phyloP scores from a whole-genome alignment of 37 sponge, comb jelly and placozoan species.

The Geodia barretti region DNA sequence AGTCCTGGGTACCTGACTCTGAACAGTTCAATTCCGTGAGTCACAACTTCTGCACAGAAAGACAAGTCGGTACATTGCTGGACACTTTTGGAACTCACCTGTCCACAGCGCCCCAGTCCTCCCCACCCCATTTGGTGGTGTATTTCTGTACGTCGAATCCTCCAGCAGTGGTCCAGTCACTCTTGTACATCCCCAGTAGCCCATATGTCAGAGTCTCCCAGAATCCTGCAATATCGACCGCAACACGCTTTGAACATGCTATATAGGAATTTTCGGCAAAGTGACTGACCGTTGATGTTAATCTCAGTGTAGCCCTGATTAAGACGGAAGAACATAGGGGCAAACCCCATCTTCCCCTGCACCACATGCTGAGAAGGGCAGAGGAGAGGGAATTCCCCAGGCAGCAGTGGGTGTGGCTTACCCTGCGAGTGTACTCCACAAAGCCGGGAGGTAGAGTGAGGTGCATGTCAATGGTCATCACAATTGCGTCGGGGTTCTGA shows the following conservation, averaged over 20 bases:
- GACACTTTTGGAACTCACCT: conserved; percentile 29
- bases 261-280: no score
- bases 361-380: conserved; percentile 73
- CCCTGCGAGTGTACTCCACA: conserved; percentile 54
- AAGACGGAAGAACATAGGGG: conserved; percentile 72
- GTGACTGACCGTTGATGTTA: conserved; percentile 5
- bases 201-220: conserved; percentile 78
- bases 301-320: conserved; percentile 59
- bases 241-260: neutral
- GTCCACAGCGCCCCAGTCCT: conserved; percentile 81
- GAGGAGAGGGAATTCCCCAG: neutral
- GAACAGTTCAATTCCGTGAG: conserved; percentile 60
- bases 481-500: conserved; percentile 64
- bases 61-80: neutral
- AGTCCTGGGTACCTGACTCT: conserved; percentile 67
- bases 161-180: conserved; percentile 66
- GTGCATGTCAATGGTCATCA: conserved; percentile 81
- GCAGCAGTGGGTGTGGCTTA: conserved; percentile 5
- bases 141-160: conserved; percentile 58
- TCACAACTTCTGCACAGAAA: conserved; percentile 32
- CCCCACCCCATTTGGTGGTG: conserved; percentile 76
- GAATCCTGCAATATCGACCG: no score
- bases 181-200: conserved; percentile 64
- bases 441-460: conserved; percentile 66
- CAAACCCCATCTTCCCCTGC: conserved; percentile 66